Base-by-base conservation (phyloP, 2,888 invertebrate genomes). In the Stenotaenia linearis region DNA sequence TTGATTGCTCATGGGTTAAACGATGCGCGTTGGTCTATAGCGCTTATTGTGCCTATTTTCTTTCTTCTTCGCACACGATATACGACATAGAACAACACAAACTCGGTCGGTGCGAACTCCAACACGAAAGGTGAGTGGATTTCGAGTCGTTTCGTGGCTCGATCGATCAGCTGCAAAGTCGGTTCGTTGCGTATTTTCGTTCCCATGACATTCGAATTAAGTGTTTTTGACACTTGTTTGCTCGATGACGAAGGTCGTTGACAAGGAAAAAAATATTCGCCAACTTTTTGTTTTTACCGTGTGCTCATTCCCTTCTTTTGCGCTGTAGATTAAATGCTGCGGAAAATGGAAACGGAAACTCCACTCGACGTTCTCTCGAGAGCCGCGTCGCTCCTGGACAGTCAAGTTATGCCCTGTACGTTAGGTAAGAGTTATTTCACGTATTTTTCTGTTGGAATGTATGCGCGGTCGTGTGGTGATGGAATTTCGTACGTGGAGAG, bases 311-410 rank as follows among this genome's bases (percentile, higher is more conserved):
- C 12, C 7, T 25, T 61, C n/a, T 23, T 61, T 15, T 61, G 1
- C 23, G 28, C 28, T 61, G 10, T 10, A 61, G 61, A 61, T 61
- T 61, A 61, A 61, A 61, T 61, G 28, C 10, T 61, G 61, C 23
- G 61, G 23, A 78, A 28, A 50, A 78, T 78, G 78, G 78, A 50
- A 78, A 78, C 78, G 86, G 95, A 95, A 89, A 92, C 93, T 80
- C 92, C 95, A 81, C 88, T 95, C 86, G 94, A 95, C 85, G 94
- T 95, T 83, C 89, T 95, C 83, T 94, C 94, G 83, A 90, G 94
- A 84, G 95, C 94, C 81, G 95, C 95, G 25, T 94, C 94, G 25
- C 94, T 95, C 94, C 91, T 95, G 83, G 93, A 93, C 21, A 79
- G 40, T 15, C 61, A 61, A 61, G 61, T 61, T 61, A 61, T 61